Evolutionary conservation across 2,888 invertebrate genomes (phyloP).

Genomic region (Odontocerum albicorne): DNA sequence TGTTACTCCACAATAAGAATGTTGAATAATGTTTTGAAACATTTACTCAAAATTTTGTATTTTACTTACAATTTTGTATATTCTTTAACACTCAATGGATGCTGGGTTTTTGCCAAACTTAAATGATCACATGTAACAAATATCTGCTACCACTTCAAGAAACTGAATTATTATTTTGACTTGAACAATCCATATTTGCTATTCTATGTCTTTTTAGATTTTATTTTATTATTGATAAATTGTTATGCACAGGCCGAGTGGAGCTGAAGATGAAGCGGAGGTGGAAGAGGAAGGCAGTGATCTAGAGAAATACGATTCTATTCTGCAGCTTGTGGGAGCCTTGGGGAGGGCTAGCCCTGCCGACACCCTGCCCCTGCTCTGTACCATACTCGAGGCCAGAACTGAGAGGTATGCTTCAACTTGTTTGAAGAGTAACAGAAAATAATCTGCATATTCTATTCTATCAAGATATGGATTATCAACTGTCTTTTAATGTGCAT

Average conservation of each 20-base stretch:
- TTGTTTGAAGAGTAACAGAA: too few species aligned
- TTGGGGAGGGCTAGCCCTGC: conserved; percentile 64
- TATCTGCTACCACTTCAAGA: too few species aligned
- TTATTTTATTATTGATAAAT: neutral
- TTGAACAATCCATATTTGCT: neutral
- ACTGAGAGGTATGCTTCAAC: conserved; percentile 16
- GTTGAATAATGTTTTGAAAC: too few species aligned
- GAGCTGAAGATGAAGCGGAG: conserved; percentile 53
- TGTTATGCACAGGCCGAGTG: conserved; percentile 47
- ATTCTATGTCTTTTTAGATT: neutral
- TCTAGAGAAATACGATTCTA: conserved; percentile 66
- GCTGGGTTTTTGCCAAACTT: too few species aligned
- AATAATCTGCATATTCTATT: too few species aligned
- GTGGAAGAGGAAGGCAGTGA: conserved; percentile 70
- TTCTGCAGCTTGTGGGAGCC: conserved; percentile 73
- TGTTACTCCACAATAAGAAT: too few species aligned
- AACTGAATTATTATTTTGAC: neutral
- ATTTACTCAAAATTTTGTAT: too few species aligned
- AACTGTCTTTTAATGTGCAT: too few species aligned
- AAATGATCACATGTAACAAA: too few species aligned
- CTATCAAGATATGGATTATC: too few species aligned
- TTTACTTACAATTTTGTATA: too few species aligned
- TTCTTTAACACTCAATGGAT: too few species aligned
- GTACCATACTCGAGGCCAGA: conserved; percentile 66
- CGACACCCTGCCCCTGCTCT: conserved; percentile 67